A percentile compares a stretch with the other conserved stretches of the same genome.
Evolutionary conservation across 2,113 vertebrate genomes (phyloP).

Genomic region (Pseudonaja textilis): DNA sequence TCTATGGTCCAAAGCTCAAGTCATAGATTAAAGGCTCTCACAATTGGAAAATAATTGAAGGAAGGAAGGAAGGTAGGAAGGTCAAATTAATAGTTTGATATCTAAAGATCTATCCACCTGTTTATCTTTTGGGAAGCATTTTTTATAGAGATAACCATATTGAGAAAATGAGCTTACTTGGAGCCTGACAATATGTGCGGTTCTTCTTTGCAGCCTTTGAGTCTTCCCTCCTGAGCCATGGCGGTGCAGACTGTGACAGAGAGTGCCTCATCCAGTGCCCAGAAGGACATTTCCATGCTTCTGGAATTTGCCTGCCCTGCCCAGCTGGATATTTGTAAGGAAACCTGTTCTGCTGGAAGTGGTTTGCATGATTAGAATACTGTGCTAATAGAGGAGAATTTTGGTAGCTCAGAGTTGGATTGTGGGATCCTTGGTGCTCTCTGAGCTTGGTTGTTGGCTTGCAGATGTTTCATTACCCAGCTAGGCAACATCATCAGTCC

Average conservation of each 20-base stretch:
- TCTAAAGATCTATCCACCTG: not conserved
- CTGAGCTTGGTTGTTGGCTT: not conserved
- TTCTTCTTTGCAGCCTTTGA: conserved; percentile 31
- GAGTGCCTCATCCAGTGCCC: conserved; percentile 65
- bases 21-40: not conserved
- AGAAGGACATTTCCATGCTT: conserved; percentile 68
- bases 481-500: not conserved
- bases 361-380: not conserved
- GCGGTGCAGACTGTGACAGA: conserved; percentile 39
- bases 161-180: not conserved
- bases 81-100: not conserved
- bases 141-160: not conserved
- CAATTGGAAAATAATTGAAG: not conserved
- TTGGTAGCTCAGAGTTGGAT: not conserved
- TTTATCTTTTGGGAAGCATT: not conserved
- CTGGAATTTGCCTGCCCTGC: conserved; percentile 77
- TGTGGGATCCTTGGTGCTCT: not conserved
- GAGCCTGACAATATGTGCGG: not conserved
- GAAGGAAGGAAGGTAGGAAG: too few species aligned
- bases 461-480: not conserved
- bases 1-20: not conserved
- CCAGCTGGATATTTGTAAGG: conserved; percentile 81
- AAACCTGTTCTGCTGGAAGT: not conserved
- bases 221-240: conserved; percentile 19
- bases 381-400: too few species aligned